Evolutionary conservation across 2,888 invertebrate genomes (phyloP).

Genomic region (Lapara coniferarum): DNA sequence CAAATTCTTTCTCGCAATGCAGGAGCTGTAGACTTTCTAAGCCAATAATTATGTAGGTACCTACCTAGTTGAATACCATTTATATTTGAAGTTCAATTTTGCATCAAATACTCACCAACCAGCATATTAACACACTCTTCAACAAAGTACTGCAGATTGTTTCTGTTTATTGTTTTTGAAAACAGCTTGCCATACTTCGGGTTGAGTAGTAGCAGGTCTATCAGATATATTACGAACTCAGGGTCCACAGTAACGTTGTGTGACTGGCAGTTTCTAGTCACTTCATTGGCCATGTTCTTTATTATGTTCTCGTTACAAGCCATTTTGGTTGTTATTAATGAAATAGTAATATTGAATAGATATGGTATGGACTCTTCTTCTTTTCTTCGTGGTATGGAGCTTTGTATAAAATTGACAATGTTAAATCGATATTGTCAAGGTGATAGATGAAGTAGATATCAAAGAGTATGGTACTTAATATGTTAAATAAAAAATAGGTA

Average conservation of each 20-base stretch:
- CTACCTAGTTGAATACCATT: not conserved
- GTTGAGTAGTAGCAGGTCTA: constrained; percentile 80
- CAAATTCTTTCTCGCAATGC: no score
- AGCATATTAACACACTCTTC: constrained; percentile 77
- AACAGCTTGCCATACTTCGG: constrained; percentile 83
- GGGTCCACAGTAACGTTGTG: constrained; percentile 68
- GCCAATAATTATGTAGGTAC: not conserved
- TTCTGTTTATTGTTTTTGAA: constrained; percentile 70
- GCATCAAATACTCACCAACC: constrained; percentile 58
- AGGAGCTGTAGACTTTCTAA: no score
- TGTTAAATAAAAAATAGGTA: not conserved
- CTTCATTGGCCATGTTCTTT: constrained; percentile 84
- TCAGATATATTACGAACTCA: constrained; percentile 79
- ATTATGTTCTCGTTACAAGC: constrained; percentile 77
- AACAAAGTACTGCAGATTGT: constrained; percentile 80
- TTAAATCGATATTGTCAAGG: constrained; percentile 17
- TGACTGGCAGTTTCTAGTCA: constrained; percentile 78
- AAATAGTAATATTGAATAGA: no score
- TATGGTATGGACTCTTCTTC: no score
- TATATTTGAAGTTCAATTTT: not conserved
- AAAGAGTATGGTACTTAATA: not conserved
- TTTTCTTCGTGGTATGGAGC: not conserved
- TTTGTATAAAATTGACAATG: not conserved
- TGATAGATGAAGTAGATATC: not conserved
- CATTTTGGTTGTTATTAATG: constrained; percentile 46